These are phyloP conservation scores for Sycobia sp. DNA, from an alignment of 1,140 invertebrate species.

Conservation along the genomic window DNA sequence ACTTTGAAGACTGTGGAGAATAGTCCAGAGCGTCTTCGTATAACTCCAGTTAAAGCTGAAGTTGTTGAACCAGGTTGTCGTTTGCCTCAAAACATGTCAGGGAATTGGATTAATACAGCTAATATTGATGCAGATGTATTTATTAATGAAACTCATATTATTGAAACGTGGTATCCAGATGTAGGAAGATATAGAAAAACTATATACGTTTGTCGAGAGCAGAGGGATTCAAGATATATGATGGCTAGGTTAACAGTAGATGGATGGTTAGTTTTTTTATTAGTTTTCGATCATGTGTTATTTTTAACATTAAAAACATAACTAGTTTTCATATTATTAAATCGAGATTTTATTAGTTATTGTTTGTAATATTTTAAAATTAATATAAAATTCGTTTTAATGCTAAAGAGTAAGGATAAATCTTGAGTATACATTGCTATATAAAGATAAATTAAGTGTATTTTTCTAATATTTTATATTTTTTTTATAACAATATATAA, in stretches of 20 bases:
- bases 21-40: slow-evolving; percentile 85
- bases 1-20: slow-evolving; percentile 90
- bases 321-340: no score
- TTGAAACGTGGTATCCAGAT: slow-evolving; percentile 93
- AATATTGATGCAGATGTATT: slow-evolving; percentile 92
- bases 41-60: slow-evolving; percentile 86
- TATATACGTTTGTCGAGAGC: slow-evolving; percentile 93
- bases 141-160: slow-evolving; percentile 95
- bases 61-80: slow-evolving; percentile 88
- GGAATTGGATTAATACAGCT: slow-evolving; percentile 95
- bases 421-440: no score
- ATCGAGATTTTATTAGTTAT: no score
- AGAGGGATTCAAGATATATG: slow-evolving; percentile 85
- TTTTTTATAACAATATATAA: no score
- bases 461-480: no score
- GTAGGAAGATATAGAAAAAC: slow-evolving; percentile 84
- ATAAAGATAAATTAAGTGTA: no score
- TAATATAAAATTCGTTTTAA: no score
- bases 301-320: no score
- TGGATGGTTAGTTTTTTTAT: no score
- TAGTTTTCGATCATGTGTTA: no score
- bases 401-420: no score
- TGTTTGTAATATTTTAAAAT: no score
- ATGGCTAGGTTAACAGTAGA: slow-evolving; percentile 95
- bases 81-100: slow-evolving; percentile 90